These are phyloP conservation scores for Pygmarrhopalites habei DNA, from an alignment of 1,140 invertebrate species.

Conservation along the genomic window DNA sequence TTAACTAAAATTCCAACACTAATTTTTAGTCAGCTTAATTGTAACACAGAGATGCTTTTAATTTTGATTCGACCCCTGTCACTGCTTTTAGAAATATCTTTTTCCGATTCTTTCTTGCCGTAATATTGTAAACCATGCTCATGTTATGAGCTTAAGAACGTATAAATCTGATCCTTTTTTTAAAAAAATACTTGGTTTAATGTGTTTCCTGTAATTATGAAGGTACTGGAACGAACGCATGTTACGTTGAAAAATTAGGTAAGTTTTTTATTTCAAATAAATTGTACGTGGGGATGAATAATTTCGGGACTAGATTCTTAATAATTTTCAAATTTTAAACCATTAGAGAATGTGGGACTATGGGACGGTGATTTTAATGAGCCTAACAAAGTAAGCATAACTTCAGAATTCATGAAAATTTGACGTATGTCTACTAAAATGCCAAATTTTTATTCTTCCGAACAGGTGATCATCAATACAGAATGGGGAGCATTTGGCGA, in stretches of 20 bases:
- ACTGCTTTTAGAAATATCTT: too few relatives aligned
- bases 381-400: slow-evolving; percentile 59
- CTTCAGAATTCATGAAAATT: not conserved
- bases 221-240: slow-evolving; percentile 71
- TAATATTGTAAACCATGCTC: too few relatives aligned
- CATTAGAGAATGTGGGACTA: slow-evolving; percentile 61
- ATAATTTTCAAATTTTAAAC: slow-evolving; percentile 68
- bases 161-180: too few relatives aligned
- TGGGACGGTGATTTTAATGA: slow-evolving; percentile 60
- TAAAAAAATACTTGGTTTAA: not conserved
- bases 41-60: too few relatives aligned
- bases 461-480: slow-evolving; percentile 72
- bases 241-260: slow-evolving; percentile 66
- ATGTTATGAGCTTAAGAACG: too few relatives aligned
- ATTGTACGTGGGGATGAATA: too few relatives aligned
- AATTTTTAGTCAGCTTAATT: too few relatives aligned
- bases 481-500: slow-evolving; percentile 80
- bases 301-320: slow-evolving; percentile 54
- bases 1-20: too few relatives aligned
- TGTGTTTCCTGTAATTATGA: slow-evolving; percentile 40
- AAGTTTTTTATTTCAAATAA: too few relatives aligned
- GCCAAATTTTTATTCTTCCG: too few relatives aligned
- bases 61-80: too few relatives aligned
- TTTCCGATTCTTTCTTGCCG: too few relatives aligned
- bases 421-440: not conserved